Evolutionary conservation across 2,888 invertebrate genomes (phyloP).

Genomic region (Caenorhabditis sulstoni): DNA sequence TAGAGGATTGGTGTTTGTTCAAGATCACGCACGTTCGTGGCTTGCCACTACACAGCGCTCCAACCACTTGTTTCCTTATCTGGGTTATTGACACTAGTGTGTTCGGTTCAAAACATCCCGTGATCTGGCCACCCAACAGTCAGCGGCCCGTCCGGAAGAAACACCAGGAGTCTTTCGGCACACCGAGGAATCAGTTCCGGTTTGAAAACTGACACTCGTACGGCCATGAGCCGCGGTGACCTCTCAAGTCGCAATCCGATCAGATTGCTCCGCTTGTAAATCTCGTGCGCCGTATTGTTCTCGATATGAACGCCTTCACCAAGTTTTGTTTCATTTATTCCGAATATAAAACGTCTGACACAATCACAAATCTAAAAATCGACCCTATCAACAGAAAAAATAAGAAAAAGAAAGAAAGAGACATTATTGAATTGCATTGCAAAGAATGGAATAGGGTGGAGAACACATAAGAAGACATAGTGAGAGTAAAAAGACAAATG

Average conservation of each 20-base stretch:
- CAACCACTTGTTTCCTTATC: no score
- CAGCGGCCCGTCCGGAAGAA: background rate
- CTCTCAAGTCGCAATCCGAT: background rate
- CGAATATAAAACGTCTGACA: constrained; percentile 17
- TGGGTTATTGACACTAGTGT: background rate
- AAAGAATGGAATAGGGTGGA: background rate
- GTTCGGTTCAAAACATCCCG: background rate
- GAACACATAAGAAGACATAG: background rate
- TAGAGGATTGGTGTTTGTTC: background rate
- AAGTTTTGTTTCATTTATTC: constrained; percentile 1
- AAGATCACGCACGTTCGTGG: background rate
- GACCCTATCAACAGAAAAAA: constrained; percentile 40
- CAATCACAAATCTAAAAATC: constrained; percentile 51
- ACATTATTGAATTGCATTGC: constrained; percentile 1
- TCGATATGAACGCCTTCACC: background rate
- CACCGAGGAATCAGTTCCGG: constrained; percentile 40
- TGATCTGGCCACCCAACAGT: background rate
- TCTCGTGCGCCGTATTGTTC: constrained; percentile 23
- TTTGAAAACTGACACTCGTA: constrained; percentile 46
- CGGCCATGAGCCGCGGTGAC: no score
- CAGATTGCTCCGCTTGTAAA: constrained; percentile 16
- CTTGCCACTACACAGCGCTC: background rate
- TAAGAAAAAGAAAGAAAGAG: background rate
- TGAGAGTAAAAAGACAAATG: background rate
- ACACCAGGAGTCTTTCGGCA: no score